Evolutionary conservation across 2,797 vertebrate species (phyloP).

Genomic region (Rhinophrynus dorsalis): DNA sequence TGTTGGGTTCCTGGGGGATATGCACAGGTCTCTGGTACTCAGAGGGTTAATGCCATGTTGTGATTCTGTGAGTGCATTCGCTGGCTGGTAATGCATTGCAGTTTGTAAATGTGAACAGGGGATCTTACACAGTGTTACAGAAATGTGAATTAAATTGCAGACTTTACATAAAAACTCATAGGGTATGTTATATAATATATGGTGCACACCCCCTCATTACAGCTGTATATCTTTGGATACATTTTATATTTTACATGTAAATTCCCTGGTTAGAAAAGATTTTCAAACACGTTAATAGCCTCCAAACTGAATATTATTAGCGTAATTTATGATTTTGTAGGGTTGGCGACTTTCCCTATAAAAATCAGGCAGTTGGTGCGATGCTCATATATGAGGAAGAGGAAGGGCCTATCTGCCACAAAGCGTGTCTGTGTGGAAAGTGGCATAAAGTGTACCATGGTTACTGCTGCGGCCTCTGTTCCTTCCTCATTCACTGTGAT

Average conservation of each 20-base stretch:
- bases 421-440: constrained; percentile 91
- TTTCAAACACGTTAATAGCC: neutral
- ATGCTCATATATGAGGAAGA: constrained; percentile 94
- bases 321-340: constrained; percentile 65
- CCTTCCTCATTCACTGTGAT: constrained; percentile 97
- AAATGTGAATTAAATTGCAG: too few relatives aligned
- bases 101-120: too few relatives aligned
- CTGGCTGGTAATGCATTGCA: too few relatives aligned
- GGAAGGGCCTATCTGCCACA: constrained; percentile 83
- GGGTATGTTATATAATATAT: too few relatives aligned
- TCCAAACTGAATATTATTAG: neutral
- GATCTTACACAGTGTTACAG: too few relatives aligned
- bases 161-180: too few relatives aligned
- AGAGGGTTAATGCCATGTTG: too few relatives aligned
- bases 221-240: neutral
- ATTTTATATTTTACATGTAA: neutral
- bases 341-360: constrained; percentile 88
- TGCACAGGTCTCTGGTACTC: too few relatives aligned
- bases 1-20: too few relatives aligned
- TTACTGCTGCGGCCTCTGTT: constrained; percentile 86
- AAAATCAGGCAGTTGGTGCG: constrained; percentile 92
- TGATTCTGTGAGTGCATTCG: too few relatives aligned
- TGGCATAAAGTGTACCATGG: constrained; percentile 92
- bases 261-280: neutral
- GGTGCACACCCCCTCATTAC: too few relatives aligned